Evolutionary conservation across 2,797 vertebrate species (phyloP).

Genomic region (Delichon dasypus): DNA sequence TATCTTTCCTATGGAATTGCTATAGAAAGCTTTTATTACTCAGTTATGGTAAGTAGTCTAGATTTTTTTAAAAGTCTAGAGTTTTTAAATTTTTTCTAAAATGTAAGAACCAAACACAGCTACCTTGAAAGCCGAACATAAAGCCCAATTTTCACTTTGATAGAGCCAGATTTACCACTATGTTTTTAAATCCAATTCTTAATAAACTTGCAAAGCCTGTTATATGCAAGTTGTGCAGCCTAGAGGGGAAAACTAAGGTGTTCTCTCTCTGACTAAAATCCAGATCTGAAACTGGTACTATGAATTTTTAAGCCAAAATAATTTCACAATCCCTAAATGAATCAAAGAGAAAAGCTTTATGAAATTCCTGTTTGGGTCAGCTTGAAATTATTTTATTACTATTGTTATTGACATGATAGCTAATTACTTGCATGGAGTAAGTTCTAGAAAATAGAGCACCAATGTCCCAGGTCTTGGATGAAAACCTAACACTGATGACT

Average conservation of each 20-base stretch:
- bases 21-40: not conserved
- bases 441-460: not conserved
- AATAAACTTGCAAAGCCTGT: not conserved
- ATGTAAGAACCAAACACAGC: not conserved
- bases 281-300: not conserved
- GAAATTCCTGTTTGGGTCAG: not conserved
- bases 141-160: not conserved
- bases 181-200: not conserved
- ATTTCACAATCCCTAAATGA: not conserved
- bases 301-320: not conserved
- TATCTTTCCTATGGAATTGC: not conserved
- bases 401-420: not conserved
- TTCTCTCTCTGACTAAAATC: not conserved
- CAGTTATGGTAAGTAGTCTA: not conserved
- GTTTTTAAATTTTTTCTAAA: not conserved
- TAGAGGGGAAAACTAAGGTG: not conserved
- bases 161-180: not conserved
- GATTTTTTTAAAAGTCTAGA: not conserved
- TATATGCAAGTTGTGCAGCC: not conserved
- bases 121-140: not conserved
- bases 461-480: not conserved
- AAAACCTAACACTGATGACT: not conserved
- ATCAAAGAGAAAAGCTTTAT: not conserved
- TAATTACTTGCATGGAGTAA: not conserved
- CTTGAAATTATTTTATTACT: not conserved